Percentiles rank a stretch among this genome's conserved stretches.
These are phyloP conservation scores for Calliphora vomitoria DNA, from an alignment of 2,888 invertebrate species.

Conservation along the genomic window DNA sequence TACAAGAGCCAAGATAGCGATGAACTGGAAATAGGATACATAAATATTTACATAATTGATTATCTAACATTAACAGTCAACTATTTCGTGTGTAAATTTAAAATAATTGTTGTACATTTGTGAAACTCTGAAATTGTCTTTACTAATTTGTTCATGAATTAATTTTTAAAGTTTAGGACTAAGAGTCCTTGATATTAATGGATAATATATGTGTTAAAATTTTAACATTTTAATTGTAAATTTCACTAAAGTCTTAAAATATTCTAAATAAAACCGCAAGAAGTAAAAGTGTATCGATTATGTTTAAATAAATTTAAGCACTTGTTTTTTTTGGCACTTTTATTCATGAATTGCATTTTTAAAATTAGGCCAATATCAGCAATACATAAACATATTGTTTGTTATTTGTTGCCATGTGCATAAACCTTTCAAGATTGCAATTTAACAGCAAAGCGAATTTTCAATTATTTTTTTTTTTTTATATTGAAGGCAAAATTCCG, in stretches of 20 bases:
- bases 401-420: constrained; percentile 57
- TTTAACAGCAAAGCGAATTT: constrained; percentile 12
- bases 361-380: constrained; percentile 59
- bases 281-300: not conserved
- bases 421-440: constrained; percentile 23
- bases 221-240: not conserved
- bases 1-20: constrained; percentile 77
- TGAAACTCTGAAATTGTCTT: not conserved
- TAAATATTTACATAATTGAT: no score
- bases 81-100: no score
- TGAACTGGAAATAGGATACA: constrained; percentile 77
- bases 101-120: no score
- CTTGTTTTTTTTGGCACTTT: constrained; percentile 1
- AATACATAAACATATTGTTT: not conserved
- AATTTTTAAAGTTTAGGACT: not conserved
- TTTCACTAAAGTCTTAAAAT: not conserved
- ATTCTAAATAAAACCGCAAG: no score
- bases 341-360: constrained; percentile 65
- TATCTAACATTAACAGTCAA: no score
- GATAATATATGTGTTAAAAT: no score
- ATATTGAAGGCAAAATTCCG: constrained; percentile 51
- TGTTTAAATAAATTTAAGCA: not conserved
- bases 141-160: no score
- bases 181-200: not conserved
- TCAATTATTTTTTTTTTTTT: constrained; percentile 34